phyloP scores from a whole-genome alignment of 2,797 vertebrate species.

The Hipposideros larvatus region DNA sequence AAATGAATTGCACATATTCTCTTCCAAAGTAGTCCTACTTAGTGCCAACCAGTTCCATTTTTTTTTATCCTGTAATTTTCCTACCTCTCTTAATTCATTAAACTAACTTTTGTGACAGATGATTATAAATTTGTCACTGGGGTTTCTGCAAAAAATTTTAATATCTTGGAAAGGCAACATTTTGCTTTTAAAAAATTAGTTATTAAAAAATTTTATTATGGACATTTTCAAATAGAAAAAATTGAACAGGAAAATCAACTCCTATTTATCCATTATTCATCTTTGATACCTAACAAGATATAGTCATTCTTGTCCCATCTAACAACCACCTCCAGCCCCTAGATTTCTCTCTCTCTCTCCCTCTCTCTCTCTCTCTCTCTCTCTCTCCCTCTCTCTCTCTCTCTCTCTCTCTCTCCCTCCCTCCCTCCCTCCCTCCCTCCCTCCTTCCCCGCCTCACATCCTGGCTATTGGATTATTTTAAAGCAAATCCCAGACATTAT shows the following conservation, averaged over 20 bases:
- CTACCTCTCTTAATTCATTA: neutral
- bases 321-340: neutral
- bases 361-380: neutral
- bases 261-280: neutral
- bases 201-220: slow-evolving; percentile 8
- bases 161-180: slow-evolving; percentile 27
- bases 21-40: slow-evolving; percentile 10
- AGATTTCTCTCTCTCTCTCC: too few species aligned
- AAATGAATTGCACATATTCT: neutral
- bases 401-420: neutral
- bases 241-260: neutral
- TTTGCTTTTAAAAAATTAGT: neutral
- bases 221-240: slow-evolving; percentile 10
- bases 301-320: neutral
- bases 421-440: neutral
- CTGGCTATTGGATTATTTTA: slow-evolving; percentile 41
- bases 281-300: neutral
- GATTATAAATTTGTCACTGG: slow-evolving; percentile 33
- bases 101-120: slow-evolving; percentile 49
- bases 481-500: neutral
- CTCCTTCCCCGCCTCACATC: neutral
- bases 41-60: neutral
- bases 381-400: neutral
- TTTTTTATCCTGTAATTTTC: slow-evolving; percentile 9
- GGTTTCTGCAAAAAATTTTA: slow-evolving; percentile 21